Evolutionary conservation across 2,113 vertebrate species (phyloP).

Genomic region (Struthio camelus): DNA sequence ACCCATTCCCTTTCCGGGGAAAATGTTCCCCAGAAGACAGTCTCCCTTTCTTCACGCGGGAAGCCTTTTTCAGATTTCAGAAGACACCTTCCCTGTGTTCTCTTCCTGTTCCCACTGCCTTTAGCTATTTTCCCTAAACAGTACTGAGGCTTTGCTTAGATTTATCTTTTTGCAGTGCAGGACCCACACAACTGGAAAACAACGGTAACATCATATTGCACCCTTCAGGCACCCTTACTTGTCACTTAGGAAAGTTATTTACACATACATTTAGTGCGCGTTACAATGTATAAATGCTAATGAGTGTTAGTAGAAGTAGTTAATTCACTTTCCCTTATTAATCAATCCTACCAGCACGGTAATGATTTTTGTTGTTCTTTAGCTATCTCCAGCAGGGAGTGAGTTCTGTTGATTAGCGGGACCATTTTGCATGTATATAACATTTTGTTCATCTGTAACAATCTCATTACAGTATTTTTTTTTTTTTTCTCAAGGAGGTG

Average conservation of each 20-base stretch:
- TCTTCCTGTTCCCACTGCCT: neutral
- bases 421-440: slow-evolving; percentile 44
- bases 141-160: neutral
- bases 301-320: slow-evolving; percentile 54
- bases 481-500: neutral
- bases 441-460: slow-evolving; percentile 49
- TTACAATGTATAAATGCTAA: slow-evolving; percentile 60
- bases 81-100: neutral
- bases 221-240: slow-evolving; percentile 48
- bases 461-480: slow-evolving; percentile 10
- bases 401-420: slow-evolving; percentile 62
- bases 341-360: slow-evolving; percentile 56
- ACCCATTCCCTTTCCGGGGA: neutral
- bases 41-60: fast-evolving
- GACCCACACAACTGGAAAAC: neutral
- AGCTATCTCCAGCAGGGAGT: slow-evolving; percentile 50
- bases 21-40: neutral
- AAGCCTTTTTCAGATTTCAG: neutral
- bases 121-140: neutral
- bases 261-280: slow-evolving; percentile 6
- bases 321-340: slow-evolving; percentile 64
- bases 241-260: slow-evolving; percentile 49
- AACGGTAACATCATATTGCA: neutral
- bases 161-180: neutral
- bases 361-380: slow-evolving; percentile 61